Evolutionary conservation across 2,797 vertebrate species (phyloP), one percentile per base, ranked within the genome.

Genomic region (Hipposideros larvatus): DNA sequence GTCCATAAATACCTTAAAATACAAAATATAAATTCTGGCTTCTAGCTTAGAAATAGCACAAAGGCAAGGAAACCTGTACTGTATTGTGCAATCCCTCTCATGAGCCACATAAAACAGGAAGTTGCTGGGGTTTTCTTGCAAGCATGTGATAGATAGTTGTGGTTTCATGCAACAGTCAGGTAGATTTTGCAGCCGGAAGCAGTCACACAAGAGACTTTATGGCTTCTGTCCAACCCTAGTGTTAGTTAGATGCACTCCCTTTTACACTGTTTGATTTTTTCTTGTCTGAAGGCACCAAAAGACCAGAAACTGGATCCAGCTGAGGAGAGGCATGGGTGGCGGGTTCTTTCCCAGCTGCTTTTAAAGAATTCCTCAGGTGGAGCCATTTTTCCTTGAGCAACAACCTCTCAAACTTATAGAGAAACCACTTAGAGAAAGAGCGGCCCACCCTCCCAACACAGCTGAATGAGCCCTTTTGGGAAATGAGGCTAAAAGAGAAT

Each of bases 91-190:
- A 94, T 59, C 73, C 96, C 98, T 96, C 91, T 96, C 95, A 95
- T 21, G 51, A 97, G 79, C 34, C 34, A 57, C 87, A 66, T 80
- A 95, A 96, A 98, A 98, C 98, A 98, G 98, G 98, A 98, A 98
- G 97, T 68, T 57, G 48, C 8, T 95, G 97, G 97, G 95, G 96
- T 94, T 96, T 97, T 98, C 90, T 97, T 93, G 95, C 96, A 98
- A 85, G 80, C 73, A 37, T 74, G 92, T 70, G 22, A 92, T 96
- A 95, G 80, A 92, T 86, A 92, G 92, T 78, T 87, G 91, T 22
- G 96, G 94, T 98, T 97, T 97, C 37, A 37, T 90, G 88, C 90
- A 98, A 80, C 65, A 96, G 71, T 82, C 90, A 94, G 94, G 91
- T 96, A 96, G 87, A 90, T 86, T 95, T 87, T 89, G 71, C 88